Evolutionary conservation across 2,888 invertebrate genomes (phyloP), one percentile per base, ranked within the genome.

Genomic region (Rhagium mordax): DNA sequence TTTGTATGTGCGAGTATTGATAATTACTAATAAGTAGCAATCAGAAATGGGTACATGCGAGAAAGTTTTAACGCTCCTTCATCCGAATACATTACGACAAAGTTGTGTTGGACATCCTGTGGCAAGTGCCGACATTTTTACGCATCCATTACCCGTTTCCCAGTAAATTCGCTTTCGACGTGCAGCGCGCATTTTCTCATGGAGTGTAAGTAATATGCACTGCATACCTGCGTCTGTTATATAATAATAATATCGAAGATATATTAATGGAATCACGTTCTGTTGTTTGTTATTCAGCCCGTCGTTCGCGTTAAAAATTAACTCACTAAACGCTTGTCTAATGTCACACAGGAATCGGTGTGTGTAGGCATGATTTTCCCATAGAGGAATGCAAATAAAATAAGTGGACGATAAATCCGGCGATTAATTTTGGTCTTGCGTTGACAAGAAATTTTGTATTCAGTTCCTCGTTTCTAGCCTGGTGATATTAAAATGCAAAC

Each of bases 241-340:
- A 8, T 41, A 41, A 8, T 13, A 13, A 41, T 1, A 13, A 13
- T 41, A 41, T 13, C 61, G 55, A 69, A 71, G 69, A 69, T 71
- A 71, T 69, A 74, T 74, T 68, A 74, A 69, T 68, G 53, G 59
- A 69, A 10, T 59, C 49, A 33, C 68, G 59, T 71, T 60, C 68
- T 33, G 29, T 33, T 8, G 8, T 74, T 74, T 21, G 69, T 69
- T 74, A 74, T 74, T 74, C 74, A 74, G 60, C 60, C n/a, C 69
- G 64, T 64, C 69, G 61, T 66, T 71, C 71, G 24, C 33, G 29
- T 53, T 67, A 33, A 65, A 71, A 51, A 55, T 27, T 60, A 55
- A 57, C 41, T 33, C 21, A 21, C 51, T 70, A 62, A 51, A 53
- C 62, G 21, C 41, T 13, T 41, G 41, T n/a, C 41, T n/a, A 41